Evolutionary conservation across 2,113 vertebrate species (phyloP).

Genomic region (Chaetura pelagica): DNA sequence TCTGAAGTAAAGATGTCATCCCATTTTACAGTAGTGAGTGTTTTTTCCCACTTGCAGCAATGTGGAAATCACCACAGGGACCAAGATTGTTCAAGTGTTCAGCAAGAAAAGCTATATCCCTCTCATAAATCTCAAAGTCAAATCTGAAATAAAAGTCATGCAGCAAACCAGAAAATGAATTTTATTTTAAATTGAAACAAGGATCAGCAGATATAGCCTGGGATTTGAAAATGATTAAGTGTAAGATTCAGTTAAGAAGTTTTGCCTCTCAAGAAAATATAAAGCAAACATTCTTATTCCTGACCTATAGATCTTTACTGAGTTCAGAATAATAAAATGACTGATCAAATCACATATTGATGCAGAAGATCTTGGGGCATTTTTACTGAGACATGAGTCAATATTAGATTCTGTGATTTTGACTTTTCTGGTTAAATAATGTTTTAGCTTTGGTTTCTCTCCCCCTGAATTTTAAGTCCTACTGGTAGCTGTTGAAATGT

Average conservation of each 20-base stretch:
- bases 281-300: constrained; percentile 63
- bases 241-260: constrained; percentile 72
- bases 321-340: constrained; percentile 49
- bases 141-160: constrained; percentile 73
- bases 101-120: constrained; percentile 60
- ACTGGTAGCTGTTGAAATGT: not conserved
- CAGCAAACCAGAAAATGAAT: constrained; percentile 75
- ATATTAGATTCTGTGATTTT: not conserved
- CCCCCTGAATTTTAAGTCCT: not conserved
- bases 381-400: constrained; percentile 25
- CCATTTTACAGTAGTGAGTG: constrained; percentile 12
- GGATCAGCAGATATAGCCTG: constrained; percentile 69
- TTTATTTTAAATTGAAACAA: constrained; percentile 75
- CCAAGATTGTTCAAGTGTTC: constrained; percentile 37
- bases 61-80: constrained; percentile 52
- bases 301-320: constrained; percentile 55
- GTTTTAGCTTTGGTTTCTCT: constrained; percentile 24
- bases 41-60: not conserved
- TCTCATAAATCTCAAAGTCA: constrained; percentile 71
- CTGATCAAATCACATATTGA: constrained; percentile 10
- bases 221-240: constrained; percentile 78
- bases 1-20: not conserved
- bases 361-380: not conserved
- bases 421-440: not conserved
- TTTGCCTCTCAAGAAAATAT: constrained; percentile 65